Conservation (phyloP, 2,888 invertebrate genomes). For the Morinoia aosen region DNA sequence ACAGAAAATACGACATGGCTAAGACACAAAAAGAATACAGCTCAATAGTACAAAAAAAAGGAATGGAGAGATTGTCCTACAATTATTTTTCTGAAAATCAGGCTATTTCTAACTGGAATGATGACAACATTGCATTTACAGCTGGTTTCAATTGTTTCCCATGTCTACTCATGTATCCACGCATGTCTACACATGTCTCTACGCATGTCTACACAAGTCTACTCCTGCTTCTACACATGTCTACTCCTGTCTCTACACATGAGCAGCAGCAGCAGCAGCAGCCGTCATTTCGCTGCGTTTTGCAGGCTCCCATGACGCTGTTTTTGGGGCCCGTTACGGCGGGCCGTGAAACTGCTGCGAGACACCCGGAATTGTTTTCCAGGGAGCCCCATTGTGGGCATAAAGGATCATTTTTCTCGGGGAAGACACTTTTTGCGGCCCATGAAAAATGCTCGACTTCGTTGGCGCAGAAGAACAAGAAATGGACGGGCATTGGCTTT, state of each 20-base stretch:
- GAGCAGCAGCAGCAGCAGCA: neutral
- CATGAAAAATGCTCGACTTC: constrained; percentile 3
- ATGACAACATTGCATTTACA: too few relatives aligned
- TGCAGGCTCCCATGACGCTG: neutral
- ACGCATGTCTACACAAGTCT: too few relatives aligned
- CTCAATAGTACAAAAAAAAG: too few relatives aligned
- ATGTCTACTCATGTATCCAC: too few relatives aligned
- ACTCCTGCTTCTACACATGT: neutral
- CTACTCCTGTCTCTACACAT: neutral
- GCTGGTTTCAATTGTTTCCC: too few relatives aligned
- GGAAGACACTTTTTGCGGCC: neutral
- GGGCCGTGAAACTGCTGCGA: neutral
- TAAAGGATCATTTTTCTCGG: constrained; percentile 4
- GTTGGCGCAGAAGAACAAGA: neutral
- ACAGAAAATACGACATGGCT: too few relatives aligned
- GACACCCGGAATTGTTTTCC: constrained; percentile 1
- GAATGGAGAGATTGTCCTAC: too few relatives aligned
- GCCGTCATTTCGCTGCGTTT: neutral
- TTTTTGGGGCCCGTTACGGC: neutral
- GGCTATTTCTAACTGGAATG: too few relatives aligned
- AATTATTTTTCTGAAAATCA: too few relatives aligned
- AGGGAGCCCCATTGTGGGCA: constrained; percentile 2
- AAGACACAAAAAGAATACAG: too few relatives aligned
- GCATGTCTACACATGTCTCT: too few relatives aligned
- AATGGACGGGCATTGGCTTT: neutral